Evolutionary conservation across 2,113 vertebrate species (phyloP).

Genomic region (Dicrurus megarhynchus): DNA sequence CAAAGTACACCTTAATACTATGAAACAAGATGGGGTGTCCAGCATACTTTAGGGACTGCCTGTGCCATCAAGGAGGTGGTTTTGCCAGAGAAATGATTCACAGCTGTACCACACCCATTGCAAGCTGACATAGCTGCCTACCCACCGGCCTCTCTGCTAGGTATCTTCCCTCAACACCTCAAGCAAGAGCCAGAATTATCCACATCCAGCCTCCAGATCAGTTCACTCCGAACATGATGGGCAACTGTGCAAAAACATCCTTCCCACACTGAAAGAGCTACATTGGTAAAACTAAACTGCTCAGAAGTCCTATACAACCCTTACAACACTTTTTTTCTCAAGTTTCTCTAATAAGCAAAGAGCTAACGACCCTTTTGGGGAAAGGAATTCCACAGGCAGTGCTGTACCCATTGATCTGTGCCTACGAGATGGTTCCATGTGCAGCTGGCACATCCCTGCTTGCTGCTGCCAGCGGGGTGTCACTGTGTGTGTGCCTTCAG

Average conservation of each 20-base stretch:
- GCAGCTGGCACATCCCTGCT: background rate
- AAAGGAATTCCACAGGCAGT: background rate
- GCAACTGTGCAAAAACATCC: background rate
- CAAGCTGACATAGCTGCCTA: background rate
- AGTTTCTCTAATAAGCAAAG: background rate
- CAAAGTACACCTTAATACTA: background rate
- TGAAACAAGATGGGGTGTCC: background rate
- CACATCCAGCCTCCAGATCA: background rate
- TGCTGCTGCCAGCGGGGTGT: rapidly evolving
- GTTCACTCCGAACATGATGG: background rate
- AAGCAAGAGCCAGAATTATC: background rate
- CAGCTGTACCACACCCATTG: background rate
- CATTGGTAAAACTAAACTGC: background rate
- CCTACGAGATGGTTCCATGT: background rate
- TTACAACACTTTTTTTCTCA: background rate
- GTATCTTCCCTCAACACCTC: background rate
- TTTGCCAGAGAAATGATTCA: background rate
- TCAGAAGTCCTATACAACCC: background rate
- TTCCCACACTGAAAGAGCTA: background rate
- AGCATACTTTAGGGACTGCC: background rate
- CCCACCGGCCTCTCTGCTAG: background rate
- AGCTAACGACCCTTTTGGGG: background rate
- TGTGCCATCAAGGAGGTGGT: background rate
- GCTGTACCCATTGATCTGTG: background rate
- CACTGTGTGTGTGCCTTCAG: background rate